Evolutionary conservation across 2,888 invertebrate genomes (phyloP).

Genomic region (Zelleria hepariella): DNA sequence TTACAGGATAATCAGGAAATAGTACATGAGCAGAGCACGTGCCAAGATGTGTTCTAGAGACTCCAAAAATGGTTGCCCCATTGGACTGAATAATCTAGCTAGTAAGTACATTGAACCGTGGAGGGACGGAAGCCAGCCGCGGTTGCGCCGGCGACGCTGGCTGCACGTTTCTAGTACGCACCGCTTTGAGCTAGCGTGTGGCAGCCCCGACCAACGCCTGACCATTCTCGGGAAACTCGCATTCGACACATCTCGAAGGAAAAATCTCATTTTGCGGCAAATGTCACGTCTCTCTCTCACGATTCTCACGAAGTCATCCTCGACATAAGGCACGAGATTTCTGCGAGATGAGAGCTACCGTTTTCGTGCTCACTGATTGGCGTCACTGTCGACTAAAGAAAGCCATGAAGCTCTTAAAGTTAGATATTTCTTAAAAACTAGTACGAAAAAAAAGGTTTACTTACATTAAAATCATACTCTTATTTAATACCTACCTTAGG

Average conservation of each 20-base stretch:
- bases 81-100: not conserved
- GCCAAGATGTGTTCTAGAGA: too few relatives aligned
- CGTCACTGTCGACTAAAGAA: too few relatives aligned
- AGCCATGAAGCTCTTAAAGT: too few relatives aligned
- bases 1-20: conserved; percentile 48
- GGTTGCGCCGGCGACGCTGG: not conserved
- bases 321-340: too few relatives aligned
- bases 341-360: too few relatives aligned
- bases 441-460: too few relatives aligned
- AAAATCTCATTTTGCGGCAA: not conserved
- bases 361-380: too few relatives aligned
- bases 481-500: too few relatives aligned
- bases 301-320: too few relatives aligned
- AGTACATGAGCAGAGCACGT: conserved; percentile 14
- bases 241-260: not conserved
- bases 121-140: not conserved
- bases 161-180: conserved; percentile 22
- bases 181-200: conserved; percentile 35
- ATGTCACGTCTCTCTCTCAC: too few relatives aligned
- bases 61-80: not conserved
- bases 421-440: too few relatives aligned
- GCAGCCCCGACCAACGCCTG: conserved; percentile 29
- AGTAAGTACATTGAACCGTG: not conserved
- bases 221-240: not conserved
- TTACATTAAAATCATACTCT: too few relatives aligned